Conservation (phyloP, 1,140 invertebrate genomes). For the Luehdorfia chinensis region DNA sequence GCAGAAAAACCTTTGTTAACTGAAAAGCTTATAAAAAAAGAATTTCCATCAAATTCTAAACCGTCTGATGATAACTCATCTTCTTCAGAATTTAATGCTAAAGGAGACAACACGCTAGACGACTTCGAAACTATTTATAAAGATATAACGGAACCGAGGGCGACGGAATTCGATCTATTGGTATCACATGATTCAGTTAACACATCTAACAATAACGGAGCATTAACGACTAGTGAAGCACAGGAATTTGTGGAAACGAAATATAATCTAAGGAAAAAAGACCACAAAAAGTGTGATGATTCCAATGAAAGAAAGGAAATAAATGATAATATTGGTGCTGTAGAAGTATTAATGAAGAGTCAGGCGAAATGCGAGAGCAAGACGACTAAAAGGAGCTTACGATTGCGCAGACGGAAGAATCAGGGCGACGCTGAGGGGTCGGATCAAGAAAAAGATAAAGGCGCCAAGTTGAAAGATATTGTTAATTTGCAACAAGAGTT, state of each 20-base stretch:
- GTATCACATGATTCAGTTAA: constrained; percentile 33
- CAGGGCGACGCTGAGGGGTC: constrained; percentile 22
- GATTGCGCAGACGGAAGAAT: constrained; percentile 40
- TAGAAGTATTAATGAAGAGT: constrained; percentile 32
- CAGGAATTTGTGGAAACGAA: constrained; percentile 31
- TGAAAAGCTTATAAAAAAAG: background rate
- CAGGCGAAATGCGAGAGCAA: constrained; percentile 34
- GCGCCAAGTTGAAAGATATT: constrained; percentile 52
- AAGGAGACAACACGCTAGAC: constrained; percentile 46
- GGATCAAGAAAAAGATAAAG: constrained; percentile 21
- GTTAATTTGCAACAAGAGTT: constrained; percentile 55
- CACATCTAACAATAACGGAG: constrained; percentile 14
- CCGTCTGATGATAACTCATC: too few relatives aligned
- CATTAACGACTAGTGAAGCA: too few relatives aligned
- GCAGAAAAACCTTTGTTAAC: too few relatives aligned
- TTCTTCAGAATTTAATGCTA: background rate
- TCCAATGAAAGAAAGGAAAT: too few relatives aligned
- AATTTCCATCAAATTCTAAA: background rate
- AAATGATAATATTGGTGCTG: constrained; percentile 19
- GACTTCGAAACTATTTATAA: constrained; percentile 62
- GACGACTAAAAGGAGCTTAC: constrained; percentile 28
- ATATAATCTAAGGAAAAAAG: constrained; percentile 49
- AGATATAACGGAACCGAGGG: constrained; percentile 39
- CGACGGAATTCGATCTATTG: constrained; percentile 56
- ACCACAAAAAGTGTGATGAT: constrained; percentile 20